Evolutionary conservation across 2,797 vertebrate species (phyloP), one percentile per base, ranked within the genome.

Genomic region (Champsocephalus esox): DNA sequence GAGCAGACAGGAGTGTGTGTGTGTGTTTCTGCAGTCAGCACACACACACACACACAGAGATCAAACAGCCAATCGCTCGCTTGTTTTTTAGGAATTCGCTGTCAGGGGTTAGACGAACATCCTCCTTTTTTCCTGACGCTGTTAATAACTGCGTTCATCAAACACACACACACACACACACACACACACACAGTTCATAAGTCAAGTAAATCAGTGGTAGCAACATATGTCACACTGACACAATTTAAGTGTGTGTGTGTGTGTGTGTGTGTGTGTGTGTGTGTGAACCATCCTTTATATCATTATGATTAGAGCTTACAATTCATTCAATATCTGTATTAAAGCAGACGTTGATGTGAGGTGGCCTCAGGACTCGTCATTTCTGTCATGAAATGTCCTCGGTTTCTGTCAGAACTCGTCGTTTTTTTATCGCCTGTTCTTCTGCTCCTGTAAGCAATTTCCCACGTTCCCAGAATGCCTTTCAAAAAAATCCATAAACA

Each of bases 221-320:
- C 48, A 76, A 72, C 74, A 77, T 71, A 80, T 86, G 82, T 78
- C 77, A 49, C 48, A 45, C 12, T 72, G 62, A 80, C 74, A 51
- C 2, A 13, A n/a, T 73, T 86, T 84, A 71, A 86, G 16, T 1
- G 2, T 43, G 60, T 63, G 59, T 66, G 80, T 60, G 71, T 68
- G 50, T 54, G 54, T 67, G 16, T 64, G 43, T 65, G 32, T 80
- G 50, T 51, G 5, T 19, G 19, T 19, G 19, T 19, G 19, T 19
- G 19, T 19, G 19, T 19, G 19, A 59, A 12, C 10, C 11, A 34
- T 13, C 43, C 9, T 38, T 17, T 41, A 57, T 11, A 3, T 57
- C 7, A 58, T n/a, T 58, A 4, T 51, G 19, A 21, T 51, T 38
- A 13, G 4, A 44, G 57, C 38, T 16, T 44, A 24, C 41, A 4